Conservation (phyloP, 2,797 vertebrate species). For the Pantherophis alleghaniensis region DNA sequence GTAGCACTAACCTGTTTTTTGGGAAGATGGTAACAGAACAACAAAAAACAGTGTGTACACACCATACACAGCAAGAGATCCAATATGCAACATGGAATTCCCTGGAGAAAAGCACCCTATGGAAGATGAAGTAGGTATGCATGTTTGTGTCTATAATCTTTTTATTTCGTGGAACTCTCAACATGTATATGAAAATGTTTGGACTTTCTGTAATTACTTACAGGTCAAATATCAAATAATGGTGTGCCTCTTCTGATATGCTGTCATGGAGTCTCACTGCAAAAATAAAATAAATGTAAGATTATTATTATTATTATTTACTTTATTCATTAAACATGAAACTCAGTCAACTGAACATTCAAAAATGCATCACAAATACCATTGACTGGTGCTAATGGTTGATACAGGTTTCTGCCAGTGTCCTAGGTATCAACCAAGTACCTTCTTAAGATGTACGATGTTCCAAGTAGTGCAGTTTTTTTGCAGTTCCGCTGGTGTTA, state of each 20-base stretch:
- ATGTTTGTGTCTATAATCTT: not conserved
- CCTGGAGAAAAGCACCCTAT: not conserved
- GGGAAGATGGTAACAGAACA: not conserved
- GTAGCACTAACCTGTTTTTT: not conserved
- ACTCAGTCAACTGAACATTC: too few species aligned
- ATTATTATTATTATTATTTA: not conserved
- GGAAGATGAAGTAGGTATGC: not conserved
- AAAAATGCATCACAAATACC: too few species aligned
- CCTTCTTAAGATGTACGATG: too few species aligned
- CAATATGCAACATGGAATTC: not conserved
- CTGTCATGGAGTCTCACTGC: constrained; percentile 81
- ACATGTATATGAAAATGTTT: not conserved
- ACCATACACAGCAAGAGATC: not conserved
- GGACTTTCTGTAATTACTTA: constrained; percentile 66
- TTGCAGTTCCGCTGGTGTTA: too few species aligned
- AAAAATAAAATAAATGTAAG: constrained; percentile 31
- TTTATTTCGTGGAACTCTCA: not conserved
- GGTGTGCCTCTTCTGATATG: constrained; percentile 80
- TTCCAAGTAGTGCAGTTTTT: too few species aligned
- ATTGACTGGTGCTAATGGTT: too few species aligned
- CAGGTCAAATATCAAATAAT: constrained; percentile 83
- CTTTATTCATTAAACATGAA: too few species aligned
- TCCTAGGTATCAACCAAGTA: too few species aligned
- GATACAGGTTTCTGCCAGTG: too few species aligned
- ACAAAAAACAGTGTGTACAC: not conserved